Base-by-base conservation (phyloP, 1,140 invertebrate species). In the Aphaenogaster rudis region DNA sequence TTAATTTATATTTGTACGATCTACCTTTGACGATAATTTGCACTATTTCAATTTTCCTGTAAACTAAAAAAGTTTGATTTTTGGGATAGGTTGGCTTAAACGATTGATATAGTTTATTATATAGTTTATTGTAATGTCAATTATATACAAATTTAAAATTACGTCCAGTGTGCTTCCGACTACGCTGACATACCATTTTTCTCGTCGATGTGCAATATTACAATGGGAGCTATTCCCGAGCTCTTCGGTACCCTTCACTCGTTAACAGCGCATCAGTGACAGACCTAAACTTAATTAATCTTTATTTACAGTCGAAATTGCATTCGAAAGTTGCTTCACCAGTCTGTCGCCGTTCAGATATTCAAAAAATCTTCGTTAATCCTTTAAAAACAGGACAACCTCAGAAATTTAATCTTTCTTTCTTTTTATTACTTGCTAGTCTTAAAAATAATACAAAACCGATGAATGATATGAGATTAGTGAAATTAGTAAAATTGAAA, bases 111-210 rank as follows among this genome's bases (percentile, higher is more conserved):
- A 79, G 11, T 86, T 86, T 86, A 90, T 94, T 93, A 92, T 90
- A 90, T 93, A 92, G 88, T 94, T 94, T 93, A 94, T 94, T 93
- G 87, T 93, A 93, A 94, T 94, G 93, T 94, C 92, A 94, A 94
- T 94, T 94, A 94, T 94, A 92, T 94, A 94, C 94, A 94, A 94
- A 94, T 94, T 94, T 92, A 93, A 94, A 93, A 94, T 93, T 92
- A 92, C 87, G 88, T 81, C 88, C 90, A 91, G 84, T 91, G 88
- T 91, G 88, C 87, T 90, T 92, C 61, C 59, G 54, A 71, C 64
- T 91, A 91, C 76, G 76, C 76, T 78, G 87, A 82, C 87, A 88
- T 78, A 84, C 36, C 79, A 50, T 85, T 74, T 67, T 54, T 54
- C 67, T 87, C 63, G 17, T 90, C 78, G 82, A 86, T 86, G 79